A percentile compares a stretch with the other conserved stretches of the same genome.
These are phyloP conservation scores for Euproctis similis DNA, from an alignment of 2,888 invertebrate genomes.

Conservation along the genomic window DNA sequence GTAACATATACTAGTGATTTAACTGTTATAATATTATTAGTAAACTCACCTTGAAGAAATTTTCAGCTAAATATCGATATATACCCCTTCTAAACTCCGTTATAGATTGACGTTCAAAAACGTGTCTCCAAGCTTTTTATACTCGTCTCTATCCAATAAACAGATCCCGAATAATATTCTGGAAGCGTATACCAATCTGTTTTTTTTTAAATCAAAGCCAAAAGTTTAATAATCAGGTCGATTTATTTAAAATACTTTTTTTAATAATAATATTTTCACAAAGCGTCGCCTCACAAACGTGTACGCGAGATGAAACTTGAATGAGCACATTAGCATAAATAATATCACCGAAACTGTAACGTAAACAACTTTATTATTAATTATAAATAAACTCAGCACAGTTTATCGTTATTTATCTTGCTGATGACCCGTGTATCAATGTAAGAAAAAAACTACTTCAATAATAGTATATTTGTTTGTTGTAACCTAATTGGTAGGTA, in stretches of 20 bases:
- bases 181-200: constrained; percentile 22
- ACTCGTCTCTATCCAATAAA: constrained; percentile 20
- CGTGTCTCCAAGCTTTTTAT: constrained; percentile 30
- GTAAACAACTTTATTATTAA: constrained; percentile 51
- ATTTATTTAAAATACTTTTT: no score
- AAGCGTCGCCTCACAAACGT: no score
- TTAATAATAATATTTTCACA: no score
- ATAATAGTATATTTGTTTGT: constrained; percentile 12
- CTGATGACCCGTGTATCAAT: constrained; percentile 22
- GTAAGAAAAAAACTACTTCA: constrained; percentile 13
- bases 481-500: no score
- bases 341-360: constrained; percentile 22
- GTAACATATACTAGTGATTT: no score
- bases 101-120: no score
- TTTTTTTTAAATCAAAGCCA: no score
- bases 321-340: constrained; percentile 19
- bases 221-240: no score
- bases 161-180: constrained; percentile 20
- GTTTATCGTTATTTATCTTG: constrained; percentile 36
- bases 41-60: no score
- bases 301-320: constrained; percentile 22
- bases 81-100: no score
- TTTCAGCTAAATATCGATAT: no score
- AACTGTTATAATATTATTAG: no score
- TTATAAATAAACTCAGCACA: constrained; percentile 38